These are phyloP conservation scores for Mystacornis crossleyi DNA, from an alignment of 2,113 vertebrate species.

Conservation along the genomic window DNA sequence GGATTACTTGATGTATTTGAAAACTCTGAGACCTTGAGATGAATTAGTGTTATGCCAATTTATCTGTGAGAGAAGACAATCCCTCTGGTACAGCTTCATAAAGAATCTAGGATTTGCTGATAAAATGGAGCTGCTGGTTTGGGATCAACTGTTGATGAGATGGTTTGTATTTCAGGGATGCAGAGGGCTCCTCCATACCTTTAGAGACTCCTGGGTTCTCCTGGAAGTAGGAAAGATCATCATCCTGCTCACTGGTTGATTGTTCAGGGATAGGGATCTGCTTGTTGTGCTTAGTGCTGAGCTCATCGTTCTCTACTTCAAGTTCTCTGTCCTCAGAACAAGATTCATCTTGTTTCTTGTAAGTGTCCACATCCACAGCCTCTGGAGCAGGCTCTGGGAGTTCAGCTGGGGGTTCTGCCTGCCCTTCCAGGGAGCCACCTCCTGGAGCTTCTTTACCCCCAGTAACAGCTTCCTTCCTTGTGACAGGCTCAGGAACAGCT, in stretches of 20 bases:
- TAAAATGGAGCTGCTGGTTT: background rate
- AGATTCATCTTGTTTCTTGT: constrained; percentile 4
- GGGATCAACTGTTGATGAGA: background rate
- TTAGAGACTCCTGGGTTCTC: constrained; percentile 43
- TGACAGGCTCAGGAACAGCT: background rate
- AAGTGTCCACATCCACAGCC: background rate
- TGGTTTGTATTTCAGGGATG: background rate
- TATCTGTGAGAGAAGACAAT: background rate
- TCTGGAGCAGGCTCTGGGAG: background rate
- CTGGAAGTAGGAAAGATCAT: background rate
- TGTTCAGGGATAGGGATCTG: background rate
- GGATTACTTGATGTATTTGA: background rate
- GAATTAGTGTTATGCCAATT: background rate
- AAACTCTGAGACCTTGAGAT: background rate
- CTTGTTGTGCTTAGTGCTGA: background rate
- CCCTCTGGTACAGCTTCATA: background rate
- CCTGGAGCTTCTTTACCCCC: background rate
- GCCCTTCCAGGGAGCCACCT: background rate
- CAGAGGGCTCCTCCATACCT: constrained; percentile 42
- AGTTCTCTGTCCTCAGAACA: background rate
- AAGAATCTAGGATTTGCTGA: background rate
- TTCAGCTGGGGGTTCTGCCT: background rate
- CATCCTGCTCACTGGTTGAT: background rate
- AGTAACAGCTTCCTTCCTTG: background rate
- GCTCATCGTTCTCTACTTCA: background rate